A percentile compares a stretch with the other conserved stretches of the same genome.
phyloP scores from a whole-genome alignment of 2,888 invertebrate genomes.

The Kuschelorhynchus macadamiae region DNA sequence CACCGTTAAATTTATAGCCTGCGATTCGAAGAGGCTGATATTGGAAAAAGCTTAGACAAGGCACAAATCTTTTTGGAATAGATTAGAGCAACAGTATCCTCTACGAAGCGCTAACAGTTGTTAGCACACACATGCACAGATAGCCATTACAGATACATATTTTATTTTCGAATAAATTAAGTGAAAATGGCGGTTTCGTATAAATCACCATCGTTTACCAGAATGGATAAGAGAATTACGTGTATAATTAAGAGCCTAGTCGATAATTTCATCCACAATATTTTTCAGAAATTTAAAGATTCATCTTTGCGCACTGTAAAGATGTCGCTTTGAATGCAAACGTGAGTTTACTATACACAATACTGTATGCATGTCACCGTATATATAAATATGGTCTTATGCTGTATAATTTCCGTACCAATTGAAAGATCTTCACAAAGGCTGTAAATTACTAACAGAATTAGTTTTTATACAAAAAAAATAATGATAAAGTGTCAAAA shows the following conservation, averaged over 20 bases:
- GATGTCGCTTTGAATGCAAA: no score
- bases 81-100: constrained; percentile 35
- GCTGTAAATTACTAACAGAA: no score
- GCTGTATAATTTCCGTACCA: no score
- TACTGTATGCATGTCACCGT: no score
- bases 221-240: constrained; percentile 3
- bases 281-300: no score
- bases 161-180: constrained; percentile 39
- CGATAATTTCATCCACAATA: background rate
- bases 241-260: background rate
- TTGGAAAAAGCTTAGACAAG: constrained; percentile 42
- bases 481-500: no score
- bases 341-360: no score
- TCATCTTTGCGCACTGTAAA: no score
- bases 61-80: constrained; percentile 43
- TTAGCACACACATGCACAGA: constrained; percentile 36
- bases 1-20: constrained; percentile 32
- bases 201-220: constrained; percentile 25
- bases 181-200: constrained; percentile 24
- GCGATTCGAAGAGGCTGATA: constrained; percentile 31
- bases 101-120: constrained; percentile 35
- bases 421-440: no score
- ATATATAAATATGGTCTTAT: no score
- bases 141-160: constrained; percentile 41
- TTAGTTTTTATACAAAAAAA: no score